Evolutionary conservation across 2,888 invertebrate genomes (phyloP), one percentile per base, ranked within the genome.

Genomic region (Drosophila phalerata): DNA sequence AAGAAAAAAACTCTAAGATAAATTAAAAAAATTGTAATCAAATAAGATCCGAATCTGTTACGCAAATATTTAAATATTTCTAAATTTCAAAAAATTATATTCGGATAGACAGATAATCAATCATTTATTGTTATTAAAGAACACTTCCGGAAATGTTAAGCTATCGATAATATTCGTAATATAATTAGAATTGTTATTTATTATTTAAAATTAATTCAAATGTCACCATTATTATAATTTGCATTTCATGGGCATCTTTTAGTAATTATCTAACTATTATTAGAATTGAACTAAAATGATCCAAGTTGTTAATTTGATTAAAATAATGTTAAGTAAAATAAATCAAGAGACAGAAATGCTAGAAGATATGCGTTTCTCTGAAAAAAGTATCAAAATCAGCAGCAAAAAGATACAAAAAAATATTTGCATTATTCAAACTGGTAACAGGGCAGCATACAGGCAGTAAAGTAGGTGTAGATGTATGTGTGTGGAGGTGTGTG

Each of bases 361-460:
- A 19, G 2, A 5, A 1, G 8, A 51, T 13, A 32, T 11, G 19
- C n/a, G 37, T 37, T 37, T 2, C 4, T 2, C n/a, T 4, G 15
- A 15, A 25, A 47, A 25, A n/a, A 25, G 4, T n/a, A 28, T 45
- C 15, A 6, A 49, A 19, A 19, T 13, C 6, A 52, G 15, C 5
- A 8, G 1, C 8, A 34, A 38, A 38, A 38, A 25, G 38, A 8
- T 8, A 25, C 13, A 42, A 53, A 42, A 55, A 40, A 5, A 6
- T 19, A 53, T 42, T 53, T 25, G 43, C 13, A 10, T 15, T 28
- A 13, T 34, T 32, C 15, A 47, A 57, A 57, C 45, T 37, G 25
- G 45, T 47, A 57, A 43, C 55, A 42, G 53, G 42, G 19, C 30
- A 19, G n/a, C 43, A 56, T 25, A 8, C 17, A 25, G 34, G 22